phyloP scores from a whole-genome alignment of 2,113 vertebrate species.

The Talpa occidentalis region DNA sequence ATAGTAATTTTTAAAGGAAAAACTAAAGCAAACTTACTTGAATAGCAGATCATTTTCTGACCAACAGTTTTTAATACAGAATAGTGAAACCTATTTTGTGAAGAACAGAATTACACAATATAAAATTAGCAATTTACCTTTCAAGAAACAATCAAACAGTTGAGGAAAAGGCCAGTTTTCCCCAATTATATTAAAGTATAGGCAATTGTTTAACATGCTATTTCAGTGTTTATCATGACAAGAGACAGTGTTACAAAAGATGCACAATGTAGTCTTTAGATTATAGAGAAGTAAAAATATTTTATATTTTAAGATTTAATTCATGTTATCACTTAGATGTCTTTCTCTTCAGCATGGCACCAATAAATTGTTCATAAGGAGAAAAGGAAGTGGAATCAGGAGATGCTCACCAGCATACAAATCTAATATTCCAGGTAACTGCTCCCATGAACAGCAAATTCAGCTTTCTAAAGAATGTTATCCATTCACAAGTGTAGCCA shows the following conservation, averaged over 20 bases:
- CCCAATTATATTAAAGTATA: slow-evolving; percentile 82
- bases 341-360: slow-evolving; percentile 73
- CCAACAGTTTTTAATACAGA: slow-evolving; percentile 86
- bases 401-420: slow-evolving; percentile 73
- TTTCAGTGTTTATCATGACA: slow-evolving; percentile 86
- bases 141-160: slow-evolving; percentile 83
- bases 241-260: slow-evolving; percentile 85
- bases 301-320: slow-evolving; percentile 81
- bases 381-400: slow-evolving; percentile 68
- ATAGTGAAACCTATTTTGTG: slow-evolving; percentile 87
- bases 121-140: slow-evolving; percentile 88
- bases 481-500: slow-evolving; percentile 69
- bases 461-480: slow-evolving; percentile 56
- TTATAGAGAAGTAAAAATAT: slow-evolving; percentile 83
- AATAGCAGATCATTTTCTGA: slow-evolving; percentile 84
- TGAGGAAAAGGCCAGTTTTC: slow-evolving; percentile 81
- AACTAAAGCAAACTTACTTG: slow-evolving; percentile 82
- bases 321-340: slow-evolving; percentile 77
- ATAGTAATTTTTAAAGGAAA: slow-evolving; percentile 81
- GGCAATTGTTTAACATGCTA: slow-evolving; percentile 87
- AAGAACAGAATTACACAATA: slow-evolving; percentile 86
- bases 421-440: slow-evolving; percentile 62
- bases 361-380: slow-evolving; percentile 71
- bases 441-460: slow-evolving; percentile 59
- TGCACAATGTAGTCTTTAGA: slow-evolving; percentile 82